Base-by-base conservation (phyloP, 2,797 vertebrate genomes). In the Microtus agrestis region DNA sequence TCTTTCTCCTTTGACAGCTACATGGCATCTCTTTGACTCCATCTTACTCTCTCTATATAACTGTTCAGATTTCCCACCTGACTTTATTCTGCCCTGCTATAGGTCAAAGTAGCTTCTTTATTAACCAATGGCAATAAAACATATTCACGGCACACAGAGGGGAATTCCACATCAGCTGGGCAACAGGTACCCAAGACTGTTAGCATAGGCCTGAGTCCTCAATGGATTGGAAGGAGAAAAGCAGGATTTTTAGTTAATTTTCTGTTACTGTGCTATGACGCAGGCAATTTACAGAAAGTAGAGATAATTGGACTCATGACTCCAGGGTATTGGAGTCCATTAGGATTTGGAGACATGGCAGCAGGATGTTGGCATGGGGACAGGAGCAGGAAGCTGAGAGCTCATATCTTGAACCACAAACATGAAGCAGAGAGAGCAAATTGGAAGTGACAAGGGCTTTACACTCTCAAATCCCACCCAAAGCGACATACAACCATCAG, bases 121-220 rank as follows among this genome's bases (percentile, higher is more conserved):
- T 56, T 56, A 56, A 56, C 1, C 54, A 56, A 56, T 56, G 56
- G 19, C 19, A 56, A 56, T 56, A 56, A 56, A 56, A 56, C 56
- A 56, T 56, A 56, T 56, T 56, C 56, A 21, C 56, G 19, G 6
- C 19, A 56, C 7, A 21, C 56, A 56, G 56, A 7, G 2, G 56
- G 6, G 56, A 56, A 21, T 6, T 19, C 19, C 56, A 56, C 19
- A 56, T 56, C 6, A 77, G 25, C 2, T 71, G 46, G 59, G 67
- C n/a, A 71, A 56, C 11, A 91, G 40, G 61, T 48, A 29, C 43
- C 23, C n/a, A 59, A 54, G 23, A 69, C 29, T 1, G 37, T 89
- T 93, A 93, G 40, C 51, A 69, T 90, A 80, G 92, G 79, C 78
- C 85, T 89, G 59, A 97, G 40, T 37, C n/a, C 96, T 80, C 77